Conservation (phyloP, 2,888 invertebrate species). For the Stegophylla sp. region DNA sequence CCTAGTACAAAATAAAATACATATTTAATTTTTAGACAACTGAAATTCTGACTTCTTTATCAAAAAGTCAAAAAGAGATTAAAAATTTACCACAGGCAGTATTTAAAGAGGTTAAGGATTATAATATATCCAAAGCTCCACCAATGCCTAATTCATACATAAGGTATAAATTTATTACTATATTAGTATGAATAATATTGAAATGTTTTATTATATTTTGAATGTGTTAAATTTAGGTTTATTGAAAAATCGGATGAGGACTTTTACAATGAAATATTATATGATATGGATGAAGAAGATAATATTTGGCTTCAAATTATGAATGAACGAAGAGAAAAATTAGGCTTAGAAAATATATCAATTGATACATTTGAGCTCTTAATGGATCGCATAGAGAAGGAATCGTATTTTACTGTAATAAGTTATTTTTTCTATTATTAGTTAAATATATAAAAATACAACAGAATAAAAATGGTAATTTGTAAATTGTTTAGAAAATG, state of each 20-base stretch:
- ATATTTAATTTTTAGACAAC: slow-evolving; percentile 28
- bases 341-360: slow-evolving; percentile 77
- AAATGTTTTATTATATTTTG: no score
- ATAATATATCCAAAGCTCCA: slow-evolving; percentile 82
- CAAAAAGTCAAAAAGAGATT: slow-evolving; percentile 65
- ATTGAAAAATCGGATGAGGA: slow-evolving; percentile 95
- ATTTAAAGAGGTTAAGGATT: slow-evolving; percentile 76
- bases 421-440: slow-evolving; percentile 11
- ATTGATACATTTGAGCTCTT: slow-evolving; percentile 91
- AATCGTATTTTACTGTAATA: slow-evolving; percentile 87
- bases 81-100: slow-evolving; percentile 74
- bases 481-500: slow-evolving; percentile 58
- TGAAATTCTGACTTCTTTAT: slow-evolving; percentile 43
- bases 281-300: slow-evolving; percentile 98
- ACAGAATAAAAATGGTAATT: background rate
- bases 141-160: slow-evolving; percentile 83
- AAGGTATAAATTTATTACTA: slow-evolving; percentile 63
- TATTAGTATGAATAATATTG: slow-evolving; percentile 26
- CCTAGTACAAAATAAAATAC: background rate
- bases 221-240: no score
- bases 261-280: slow-evolving; percentile 89
- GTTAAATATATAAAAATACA: background rate
- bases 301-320: slow-evolving; percentile 90
- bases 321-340: slow-evolving; percentile 80
- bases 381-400: slow-evolving; percentile 97